Evolutionary conservation across 2,797 vertebrate species (phyloP).

Genomic region (Mycteria americana): DNA sequence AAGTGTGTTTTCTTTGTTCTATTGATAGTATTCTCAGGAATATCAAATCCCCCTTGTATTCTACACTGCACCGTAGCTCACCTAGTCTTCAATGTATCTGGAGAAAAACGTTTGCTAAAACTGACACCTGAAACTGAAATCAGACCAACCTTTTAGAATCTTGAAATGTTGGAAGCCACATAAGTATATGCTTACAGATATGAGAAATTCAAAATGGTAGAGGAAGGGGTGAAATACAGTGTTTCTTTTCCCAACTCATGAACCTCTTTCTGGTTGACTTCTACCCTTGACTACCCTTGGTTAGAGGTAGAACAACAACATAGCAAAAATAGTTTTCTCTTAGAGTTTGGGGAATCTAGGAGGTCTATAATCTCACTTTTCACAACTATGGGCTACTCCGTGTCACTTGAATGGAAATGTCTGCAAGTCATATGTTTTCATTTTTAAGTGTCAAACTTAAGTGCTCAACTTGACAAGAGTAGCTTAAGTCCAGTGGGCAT

Average conservation of each 20-base stretch:
- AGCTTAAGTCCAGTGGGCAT: background rate
- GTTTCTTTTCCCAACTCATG: background rate
- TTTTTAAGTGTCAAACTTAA: background rate
- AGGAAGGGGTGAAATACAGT: background rate
- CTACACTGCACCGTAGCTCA: rapidly evolving
- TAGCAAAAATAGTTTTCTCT: background rate
- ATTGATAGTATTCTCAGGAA: background rate
- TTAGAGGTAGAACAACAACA: background rate
- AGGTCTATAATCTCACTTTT: background rate
- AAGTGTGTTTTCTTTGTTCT: background rate
- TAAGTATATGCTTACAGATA: background rate
- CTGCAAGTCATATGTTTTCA: background rate
- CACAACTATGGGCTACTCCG: background rate
- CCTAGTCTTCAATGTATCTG: rapidly evolving
- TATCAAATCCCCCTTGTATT: background rate
- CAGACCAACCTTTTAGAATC: rapidly evolving
- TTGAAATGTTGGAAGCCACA: background rate
- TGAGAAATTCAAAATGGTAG: background rate
- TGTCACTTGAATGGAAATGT: background rate
- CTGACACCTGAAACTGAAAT: background rate
- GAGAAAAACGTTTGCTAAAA: background rate
- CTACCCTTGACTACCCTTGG: background rate
- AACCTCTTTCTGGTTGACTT: background rate
- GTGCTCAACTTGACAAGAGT: too few species aligned
- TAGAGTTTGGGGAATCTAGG: background rate